Percentiles rank a stretch among this genome's conserved stretches.
Conservation (phyloP, 2,113 vertebrate genomes). For the Cynocephalus volans region DNA sequence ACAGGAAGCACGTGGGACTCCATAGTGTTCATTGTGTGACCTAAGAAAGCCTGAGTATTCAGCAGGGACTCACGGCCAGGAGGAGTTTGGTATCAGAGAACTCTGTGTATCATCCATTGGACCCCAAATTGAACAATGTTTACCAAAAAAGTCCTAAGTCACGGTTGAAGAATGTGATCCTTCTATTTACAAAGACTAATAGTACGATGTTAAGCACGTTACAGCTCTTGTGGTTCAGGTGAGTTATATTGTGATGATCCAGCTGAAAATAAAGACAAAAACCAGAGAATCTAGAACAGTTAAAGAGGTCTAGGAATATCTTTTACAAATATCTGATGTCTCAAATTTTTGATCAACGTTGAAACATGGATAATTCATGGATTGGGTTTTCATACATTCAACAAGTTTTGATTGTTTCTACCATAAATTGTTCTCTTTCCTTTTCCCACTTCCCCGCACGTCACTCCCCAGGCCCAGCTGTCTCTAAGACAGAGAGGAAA, state of each 20-base stretch:
- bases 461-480: background rate
- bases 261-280: constrained; percentile 4
- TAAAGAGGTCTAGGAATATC: background rate
- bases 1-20: constrained; percentile 44
- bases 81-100: background rate
- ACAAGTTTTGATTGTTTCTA: background rate
- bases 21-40: background rate
- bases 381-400: background rate
- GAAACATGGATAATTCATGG: background rate
- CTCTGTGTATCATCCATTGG: background rate
- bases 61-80: background rate
- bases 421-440: background rate
- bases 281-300: background rate
- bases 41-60: background rate
- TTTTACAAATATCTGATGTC: background rate
- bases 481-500: background rate
- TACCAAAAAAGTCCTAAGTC: background rate
- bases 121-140: background rate
- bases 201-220: background rate
- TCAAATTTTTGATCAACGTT: background rate
- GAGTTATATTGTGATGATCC: background rate
- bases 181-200: background rate
- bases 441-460: background rate
- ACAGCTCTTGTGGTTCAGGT: background rate
- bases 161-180: background rate